Base-by-base conservation (phyloP, 2,113 vertebrate genomes). In the Columbina picui region DNA sequence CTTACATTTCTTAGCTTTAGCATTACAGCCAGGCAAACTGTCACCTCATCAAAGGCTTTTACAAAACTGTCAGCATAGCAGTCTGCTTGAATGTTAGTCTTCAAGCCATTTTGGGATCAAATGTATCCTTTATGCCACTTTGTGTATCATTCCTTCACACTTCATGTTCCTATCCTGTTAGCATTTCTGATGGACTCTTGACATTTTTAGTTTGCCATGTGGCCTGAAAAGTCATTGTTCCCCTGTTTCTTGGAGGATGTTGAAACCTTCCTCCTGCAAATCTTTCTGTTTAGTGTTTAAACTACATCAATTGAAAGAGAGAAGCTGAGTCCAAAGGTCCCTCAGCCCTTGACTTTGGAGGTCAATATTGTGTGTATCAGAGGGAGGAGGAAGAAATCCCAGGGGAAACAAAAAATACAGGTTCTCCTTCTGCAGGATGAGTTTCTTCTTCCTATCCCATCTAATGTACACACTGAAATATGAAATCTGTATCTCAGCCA, bases 1-100 rank as follows among this genome's bases (percentile, higher is more conserved):
- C 59, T 96, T 57, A 30, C 38, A 29, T 12, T 76, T n/a, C 71
- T 86, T 67, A 76, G 32, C 41, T 88, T 80, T 65, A 80, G 34
- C 87, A 63, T 95, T 83, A 83, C 68, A 91, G 53, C 71, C 94
- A 94, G 82, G 68, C 75, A 96, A 89, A 85, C 56, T 92, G 75
- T 91, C 78, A 88, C 73, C 73, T 85, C 82, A 90, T 93, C 91
- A 91, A 95, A 93, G 71, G n/a, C 85, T 88, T 90, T 77, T 77
- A 47, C 87, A 88, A 90, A 95, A 69, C 64, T 91, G 87, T 89
- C 91, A 91, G 38, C 63, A 36, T 14, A 73, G 52, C 78, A 95
- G 82, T 43, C 59, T 93, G 91, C 43, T 80, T 73, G 45, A 91
- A 73, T 73, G 57, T 61, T 79, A 89, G 63, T 91, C 59, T 94